A percentile compares a stretch with the other conserved stretches of the same genome.
Conservation (phyloP, 2,888 invertebrate genomes). For the Azorinus chamasolen region DNA sequence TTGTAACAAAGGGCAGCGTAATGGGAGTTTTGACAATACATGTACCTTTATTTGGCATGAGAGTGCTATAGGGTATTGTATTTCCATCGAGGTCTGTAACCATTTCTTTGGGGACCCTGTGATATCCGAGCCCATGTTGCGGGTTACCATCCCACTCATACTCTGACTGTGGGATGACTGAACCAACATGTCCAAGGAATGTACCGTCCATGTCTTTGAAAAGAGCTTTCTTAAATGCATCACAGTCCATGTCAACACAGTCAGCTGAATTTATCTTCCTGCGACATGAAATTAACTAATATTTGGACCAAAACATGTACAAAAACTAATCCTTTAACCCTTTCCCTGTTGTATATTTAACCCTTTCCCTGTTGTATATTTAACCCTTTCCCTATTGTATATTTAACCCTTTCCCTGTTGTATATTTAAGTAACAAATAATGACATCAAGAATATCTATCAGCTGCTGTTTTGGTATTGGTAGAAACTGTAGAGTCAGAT, state of each 20-base stretch:
- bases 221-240: slow-evolving; percentile 81
- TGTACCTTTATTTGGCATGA: slow-evolving; percentile 79
- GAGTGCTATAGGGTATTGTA: slow-evolving; percentile 48
- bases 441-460: too few relatives aligned
- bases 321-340: too few relatives aligned
- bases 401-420: too few relatives aligned
- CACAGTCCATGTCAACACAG: slow-evolving; percentile 86
- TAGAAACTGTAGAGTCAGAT: too few relatives aligned
- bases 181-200: slow-evolving; percentile 68
- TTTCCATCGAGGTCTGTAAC: slow-evolving; percentile 72
- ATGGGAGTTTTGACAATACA: too few relatives aligned
- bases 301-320: too few relatives aligned
- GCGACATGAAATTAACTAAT: neutral
- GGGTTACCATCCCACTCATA: slow-evolving; percentile 79
- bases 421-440: too few relatives aligned
- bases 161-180: slow-evolving; percentile 79
- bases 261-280: slow-evolving; percentile 81
- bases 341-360: too few relatives aligned
- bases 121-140: slow-evolving; percentile 81
- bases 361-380: too few relatives aligned
- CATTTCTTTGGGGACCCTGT: slow-evolving; percentile 80
- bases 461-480: too few relatives aligned
- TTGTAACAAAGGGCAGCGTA: too few relatives aligned
- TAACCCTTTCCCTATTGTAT: too few relatives aligned
- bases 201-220: slow-evolving; percentile 80